Evolutionary conservation across 2,797 vertebrate genomes (phyloP).

Genomic region (Enoplosus armatus): DNA sequence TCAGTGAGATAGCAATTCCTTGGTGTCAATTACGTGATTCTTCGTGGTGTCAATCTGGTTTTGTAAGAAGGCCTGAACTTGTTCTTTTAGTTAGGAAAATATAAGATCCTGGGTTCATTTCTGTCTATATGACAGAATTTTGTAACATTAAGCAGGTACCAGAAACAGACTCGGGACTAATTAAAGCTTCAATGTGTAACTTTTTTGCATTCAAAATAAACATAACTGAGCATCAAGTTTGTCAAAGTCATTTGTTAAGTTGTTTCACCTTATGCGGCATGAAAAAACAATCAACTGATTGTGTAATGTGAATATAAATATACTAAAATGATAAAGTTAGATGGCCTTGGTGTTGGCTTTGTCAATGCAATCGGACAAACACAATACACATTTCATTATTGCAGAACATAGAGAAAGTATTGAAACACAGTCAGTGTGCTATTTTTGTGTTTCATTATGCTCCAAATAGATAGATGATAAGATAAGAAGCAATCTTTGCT

Average conservation of each 20-base stretch:
- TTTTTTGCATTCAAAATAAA: constrained; percentile 12
- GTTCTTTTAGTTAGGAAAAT: neutral
- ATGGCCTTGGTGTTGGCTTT: neutral
- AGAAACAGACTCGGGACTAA: constrained; percentile 1
- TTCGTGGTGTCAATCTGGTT: neutral
- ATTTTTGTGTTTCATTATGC: too few relatives aligned
- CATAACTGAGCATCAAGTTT: neutral
- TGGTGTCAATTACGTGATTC: neutral
- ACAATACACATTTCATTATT: neutral
- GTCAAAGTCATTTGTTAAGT: neutral
- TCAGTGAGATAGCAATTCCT: neutral
- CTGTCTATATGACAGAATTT: neutral
- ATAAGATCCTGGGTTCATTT: neutral
- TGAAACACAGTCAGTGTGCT: neutral
- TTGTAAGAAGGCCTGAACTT: constrained; percentile 1
- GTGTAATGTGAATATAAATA: neutral
- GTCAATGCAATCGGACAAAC: neutral
- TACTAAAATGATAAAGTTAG: neutral
- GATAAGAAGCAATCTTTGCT: neutral
- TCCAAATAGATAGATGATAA: too few relatives aligned
- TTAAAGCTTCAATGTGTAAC: constrained; percentile 7
- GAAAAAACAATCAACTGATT: neutral
- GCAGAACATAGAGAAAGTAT: neutral
- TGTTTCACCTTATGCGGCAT: neutral
- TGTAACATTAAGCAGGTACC: neutral